Conservation (phyloP, 2,113 vertebrate genomes). For the Struthio camelus region DNA sequence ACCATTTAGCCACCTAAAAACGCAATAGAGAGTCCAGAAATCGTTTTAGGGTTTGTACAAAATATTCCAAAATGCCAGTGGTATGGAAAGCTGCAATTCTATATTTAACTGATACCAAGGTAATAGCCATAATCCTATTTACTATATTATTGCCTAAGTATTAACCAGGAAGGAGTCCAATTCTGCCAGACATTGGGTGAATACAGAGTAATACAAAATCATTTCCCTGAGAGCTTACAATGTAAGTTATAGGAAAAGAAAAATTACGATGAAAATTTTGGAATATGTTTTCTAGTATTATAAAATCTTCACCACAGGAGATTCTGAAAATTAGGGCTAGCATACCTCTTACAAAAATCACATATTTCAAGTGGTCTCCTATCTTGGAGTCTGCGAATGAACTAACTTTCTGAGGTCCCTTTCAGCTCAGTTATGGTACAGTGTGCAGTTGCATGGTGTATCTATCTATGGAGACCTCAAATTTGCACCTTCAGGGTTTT, state of each 20-base stretch:
- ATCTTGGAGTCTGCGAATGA: no score
- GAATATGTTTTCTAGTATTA: not conserved
- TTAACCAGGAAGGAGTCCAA: not conserved
- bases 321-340: no score
- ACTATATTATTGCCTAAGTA: constrained; percentile 6
- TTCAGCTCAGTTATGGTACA: not conserved
- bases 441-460: not conserved
- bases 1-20: not conserved
- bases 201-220: not conserved
- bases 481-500: not conserved
- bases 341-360: no score
- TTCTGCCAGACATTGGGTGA: not conserved
- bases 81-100: not conserved
- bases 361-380: no score
- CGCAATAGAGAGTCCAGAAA: not conserved
- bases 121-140: not conserved
- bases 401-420: not conserved
- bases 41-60: not conserved
- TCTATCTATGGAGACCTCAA: not conserved
- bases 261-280: not conserved
- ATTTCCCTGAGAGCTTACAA: not conserved
- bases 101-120: not conserved
- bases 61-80: not conserved
- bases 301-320: no score
- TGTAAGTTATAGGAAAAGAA: not conserved